Evolutionary conservation across 2,113 vertebrate species (phyloP).

Genomic region (Urocitellus parryii): DNA sequence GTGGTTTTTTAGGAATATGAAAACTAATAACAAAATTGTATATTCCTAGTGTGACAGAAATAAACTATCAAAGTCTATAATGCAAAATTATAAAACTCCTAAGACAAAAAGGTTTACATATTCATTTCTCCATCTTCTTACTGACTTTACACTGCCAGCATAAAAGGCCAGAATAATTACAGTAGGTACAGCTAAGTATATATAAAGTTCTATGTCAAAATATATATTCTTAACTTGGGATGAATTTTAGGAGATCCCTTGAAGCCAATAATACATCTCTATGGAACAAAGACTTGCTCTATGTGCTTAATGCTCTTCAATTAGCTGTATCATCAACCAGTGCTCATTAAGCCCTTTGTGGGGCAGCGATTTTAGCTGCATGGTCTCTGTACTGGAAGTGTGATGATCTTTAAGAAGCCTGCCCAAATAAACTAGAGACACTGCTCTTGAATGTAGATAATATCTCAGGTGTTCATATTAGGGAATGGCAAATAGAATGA

Average conservation of each 20-base stretch:
- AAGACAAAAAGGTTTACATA: background rate
- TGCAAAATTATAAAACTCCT: background rate
- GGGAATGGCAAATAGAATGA: background rate
- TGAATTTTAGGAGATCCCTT: background rate
- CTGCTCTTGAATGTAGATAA: background rate
- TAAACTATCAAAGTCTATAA: background rate
- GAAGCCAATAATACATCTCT: background rate
- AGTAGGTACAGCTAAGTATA: background rate
- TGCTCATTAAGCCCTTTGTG: background rate
- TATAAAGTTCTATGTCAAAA: background rate
- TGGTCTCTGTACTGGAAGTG: background rate
- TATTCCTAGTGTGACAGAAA: constrained; percentile 2
- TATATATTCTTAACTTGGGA: background rate
- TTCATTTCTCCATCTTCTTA: background rate
- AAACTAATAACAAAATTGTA: background rate
- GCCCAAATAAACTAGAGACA: background rate
- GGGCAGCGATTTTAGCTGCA: background rate
- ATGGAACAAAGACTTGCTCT: background rate
- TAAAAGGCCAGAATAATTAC: background rate
- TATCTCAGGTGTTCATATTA: background rate
- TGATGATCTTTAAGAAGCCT: background rate
- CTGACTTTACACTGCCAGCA: background rate
- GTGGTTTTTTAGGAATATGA: background rate
- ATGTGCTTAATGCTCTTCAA: background rate
- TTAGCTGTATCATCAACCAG: background rate